Evolutionary conservation across 2,888 invertebrate species (phyloP).

Genomic region (Oscheius sp.): DNA sequence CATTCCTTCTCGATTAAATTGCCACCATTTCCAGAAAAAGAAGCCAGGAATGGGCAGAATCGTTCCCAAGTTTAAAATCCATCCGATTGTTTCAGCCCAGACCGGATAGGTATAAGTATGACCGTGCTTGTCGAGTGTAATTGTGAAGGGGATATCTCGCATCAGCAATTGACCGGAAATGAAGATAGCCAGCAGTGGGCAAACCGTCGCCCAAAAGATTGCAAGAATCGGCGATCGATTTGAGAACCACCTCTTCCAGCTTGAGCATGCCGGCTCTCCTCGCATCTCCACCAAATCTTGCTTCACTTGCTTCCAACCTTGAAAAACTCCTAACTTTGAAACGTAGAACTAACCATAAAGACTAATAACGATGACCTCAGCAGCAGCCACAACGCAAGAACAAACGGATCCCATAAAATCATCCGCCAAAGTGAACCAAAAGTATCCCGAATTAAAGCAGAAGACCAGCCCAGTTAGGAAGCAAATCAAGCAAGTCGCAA

Average conservation of each 20-base stretch:
- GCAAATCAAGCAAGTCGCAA: slow-evolving; percentile 42
- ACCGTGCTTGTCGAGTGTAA: neutral
- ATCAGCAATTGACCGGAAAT: neutral
- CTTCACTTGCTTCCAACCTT: slow-evolving; percentile 14
- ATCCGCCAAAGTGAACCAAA: slow-evolving; percentile 24
- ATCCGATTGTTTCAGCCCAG: slow-evolving; percentile 10
- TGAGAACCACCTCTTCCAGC: slow-evolving; percentile 1
- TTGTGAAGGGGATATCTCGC: neutral
- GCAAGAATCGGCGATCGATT: slow-evolving; percentile 10
- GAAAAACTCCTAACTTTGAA: no score
- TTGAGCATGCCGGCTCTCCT: neutral
- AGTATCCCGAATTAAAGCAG: slow-evolving; percentile 15
- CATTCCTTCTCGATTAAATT: neutral
- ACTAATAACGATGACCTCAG: neutral
- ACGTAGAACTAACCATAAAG: no score
- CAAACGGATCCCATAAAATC: slow-evolving; percentile 24
- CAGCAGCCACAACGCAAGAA: neutral
- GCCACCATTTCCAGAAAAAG: slow-evolving; percentile 2
- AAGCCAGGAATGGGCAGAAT: slow-evolving; percentile 11
- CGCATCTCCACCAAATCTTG: slow-evolving; percentile 16
- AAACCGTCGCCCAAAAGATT: slow-evolving; percentile 7
- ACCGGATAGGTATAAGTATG: neutral
- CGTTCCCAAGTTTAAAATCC: slow-evolving; percentile 1
- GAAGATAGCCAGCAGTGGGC: slow-evolving; percentile 1
- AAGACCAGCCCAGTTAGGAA: slow-evolving; percentile 46